Base-by-base conservation (phyloP, 1,140 invertebrate genomes). In the Macrosteles quadrilineatus region DNA sequence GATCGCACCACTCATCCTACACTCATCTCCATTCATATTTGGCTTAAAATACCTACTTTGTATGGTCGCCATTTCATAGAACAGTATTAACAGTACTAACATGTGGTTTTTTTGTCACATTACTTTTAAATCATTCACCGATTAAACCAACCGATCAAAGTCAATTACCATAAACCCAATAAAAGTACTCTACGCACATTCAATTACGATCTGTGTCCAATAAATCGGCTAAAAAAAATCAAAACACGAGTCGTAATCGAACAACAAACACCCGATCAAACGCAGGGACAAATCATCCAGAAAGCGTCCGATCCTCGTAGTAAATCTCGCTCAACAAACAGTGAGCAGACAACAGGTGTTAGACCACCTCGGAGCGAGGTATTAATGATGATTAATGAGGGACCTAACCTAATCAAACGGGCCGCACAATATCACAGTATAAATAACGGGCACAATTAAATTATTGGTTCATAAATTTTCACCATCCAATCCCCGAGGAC, bases 381-480 rank as follows among this genome's bases (percentile, higher is more conserved):
- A 59, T 59, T 59, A 59, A 59, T 59, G 55, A 59, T 59, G 55
- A 59, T 59, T 59, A 59, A 59, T 29, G 55, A 14, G 14, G 3
- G 12, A 14, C 55, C 55, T 59, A 59, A 59, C 55, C 55, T 59
- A 59, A 59, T 59, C 55, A 59, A 59, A 59, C 55, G 55, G 9
- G 14, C 47, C 32, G 32, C 47, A 59, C 55, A 59, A 59, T 59
- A 59, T 27, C n/a, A 59, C 55, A 27, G 27, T 25, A 59, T 59
- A 59, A 59, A 59, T 59, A 59, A 59, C 55, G 55, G 25, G 21
- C 25, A 59, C 55, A 59, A 59, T 59, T 59, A 59, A 59, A 59
- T 59, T 59, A 59, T 59, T 59, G 55, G 27, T 59, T 59, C 55
- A 59, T 59, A 59, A 59, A 59, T 59, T 59, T 59, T 59, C 21